Evolutionary conservation across 1,140 invertebrate genomes (phyloP).

Genomic region (Agrypnia vestita): DNA sequence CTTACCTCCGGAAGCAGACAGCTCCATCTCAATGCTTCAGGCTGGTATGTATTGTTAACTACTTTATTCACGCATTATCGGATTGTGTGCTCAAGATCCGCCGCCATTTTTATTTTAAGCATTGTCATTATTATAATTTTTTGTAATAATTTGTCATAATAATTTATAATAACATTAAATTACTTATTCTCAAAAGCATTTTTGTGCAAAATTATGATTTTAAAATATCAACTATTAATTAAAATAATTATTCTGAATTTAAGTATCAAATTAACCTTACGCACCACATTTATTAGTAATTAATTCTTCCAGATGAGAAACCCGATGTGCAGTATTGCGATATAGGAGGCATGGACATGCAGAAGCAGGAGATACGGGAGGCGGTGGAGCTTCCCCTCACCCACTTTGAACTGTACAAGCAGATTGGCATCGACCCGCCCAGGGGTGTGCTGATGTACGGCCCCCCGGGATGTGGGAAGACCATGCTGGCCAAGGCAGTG

Average conservation of each 20-base stretch:
- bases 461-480: constrained; percentile 97
- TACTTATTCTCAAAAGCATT: too few relatives aligned
- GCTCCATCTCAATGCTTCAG: constrained; percentile 97
- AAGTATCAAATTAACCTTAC: too few relatives aligned
- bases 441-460: constrained; percentile 99
- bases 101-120: too few relatives aligned
- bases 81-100: too few relatives aligned
- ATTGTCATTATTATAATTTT: too few relatives aligned
- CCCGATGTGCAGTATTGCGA: constrained; percentile 98
- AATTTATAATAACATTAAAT: too few relatives aligned
- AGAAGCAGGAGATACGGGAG: constrained; percentile 99
- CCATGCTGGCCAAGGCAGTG: constrained; percentile 99
- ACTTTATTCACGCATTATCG: too few relatives aligned
- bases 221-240: too few relatives aligned
- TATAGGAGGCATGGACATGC: constrained; percentile 99
- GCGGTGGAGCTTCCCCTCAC: constrained; percentile 98
- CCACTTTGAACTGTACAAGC: constrained; percentile 99
- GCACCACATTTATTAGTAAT: too few relatives aligned
- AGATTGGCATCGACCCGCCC: constrained; percentile 97
- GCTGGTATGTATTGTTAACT: constrained; percentile 75
- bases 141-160: too few relatives aligned
- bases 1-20: constrained; percentile 97
- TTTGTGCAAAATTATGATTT: too few relatives aligned
- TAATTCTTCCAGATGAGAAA: constrained; percentile 88
- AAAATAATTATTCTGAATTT: too few relatives aligned